These are phyloP conservation scores for Yponomeuta cagnagella DNA, from an alignment of 2,888 invertebrate species.

Conservation along the genomic window DNA sequence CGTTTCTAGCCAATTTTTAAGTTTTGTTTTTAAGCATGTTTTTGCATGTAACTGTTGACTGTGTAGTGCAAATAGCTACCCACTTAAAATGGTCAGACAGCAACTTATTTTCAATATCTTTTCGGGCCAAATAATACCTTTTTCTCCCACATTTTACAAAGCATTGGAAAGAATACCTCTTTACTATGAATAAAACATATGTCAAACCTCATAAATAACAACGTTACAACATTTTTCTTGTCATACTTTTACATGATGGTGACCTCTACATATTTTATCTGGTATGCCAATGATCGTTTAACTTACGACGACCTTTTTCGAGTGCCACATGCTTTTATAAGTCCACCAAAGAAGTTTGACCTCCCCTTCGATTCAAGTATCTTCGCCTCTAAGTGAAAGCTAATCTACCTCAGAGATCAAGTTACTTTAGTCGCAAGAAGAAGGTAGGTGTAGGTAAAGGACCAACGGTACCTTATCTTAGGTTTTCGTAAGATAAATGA, in stretches of 20 bases:
- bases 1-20: too few relatives aligned
- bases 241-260: slow-evolving; percentile 33
- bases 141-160: too few relatives aligned
- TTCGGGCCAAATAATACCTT: too few relatives aligned
- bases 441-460: slow-evolving; percentile 6
- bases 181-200: neutral
- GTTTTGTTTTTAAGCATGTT: too few relatives aligned
- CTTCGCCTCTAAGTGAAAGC: neutral
- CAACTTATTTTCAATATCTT: too few relatives aligned
- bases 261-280: slow-evolving; percentile 74
- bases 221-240: neutral
- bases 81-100: too few relatives aligned
- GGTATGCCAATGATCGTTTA: slow-evolving; percentile 63
- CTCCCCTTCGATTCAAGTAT: slow-evolving; percentile 33
- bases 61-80: too few relatives aligned
- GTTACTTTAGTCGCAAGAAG: neutral
- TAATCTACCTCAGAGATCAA: slow-evolving; percentile 6
- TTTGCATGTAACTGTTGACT: too few relatives aligned
- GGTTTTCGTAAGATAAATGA: slow-evolving; percentile 1
- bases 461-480: slow-evolving; percentile 13
- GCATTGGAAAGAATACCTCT: too few relatives aligned
- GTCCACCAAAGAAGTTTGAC: slow-evolving; percentile 46
- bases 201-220: neutral
- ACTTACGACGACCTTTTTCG: slow-evolving; percentile 56
- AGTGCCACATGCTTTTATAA: slow-evolving; percentile 40